Conservation (phyloP, 2,888 invertebrate genomes). For the Eupithecia subumbrata region DNA sequence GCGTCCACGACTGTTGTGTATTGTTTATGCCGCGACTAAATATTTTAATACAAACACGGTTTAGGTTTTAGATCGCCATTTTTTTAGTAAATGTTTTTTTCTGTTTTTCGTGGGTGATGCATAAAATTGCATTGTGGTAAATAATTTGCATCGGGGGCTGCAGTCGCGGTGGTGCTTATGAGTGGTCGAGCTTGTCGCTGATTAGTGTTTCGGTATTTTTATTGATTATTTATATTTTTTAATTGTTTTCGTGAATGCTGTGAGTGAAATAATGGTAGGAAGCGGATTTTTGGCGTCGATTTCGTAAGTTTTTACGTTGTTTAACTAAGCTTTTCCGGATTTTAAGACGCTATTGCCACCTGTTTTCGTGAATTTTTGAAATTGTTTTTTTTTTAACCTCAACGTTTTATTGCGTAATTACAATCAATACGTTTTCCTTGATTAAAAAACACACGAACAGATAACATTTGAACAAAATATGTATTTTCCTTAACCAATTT, state of each 20-base stretch:
- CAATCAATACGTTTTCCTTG: slow-evolving; percentile 13
- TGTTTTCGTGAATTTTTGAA: slow-evolving; percentile 2
- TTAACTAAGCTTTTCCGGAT: slow-evolving; percentile 16
- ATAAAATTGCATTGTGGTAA: slow-evolving; percentile 72
- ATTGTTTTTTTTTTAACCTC: slow-evolving; percentile 13
- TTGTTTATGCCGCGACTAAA: slow-evolving; percentile 79
- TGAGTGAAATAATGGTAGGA: slow-evolving; percentile 61
- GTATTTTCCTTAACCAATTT: slow-evolving; percentile 8
- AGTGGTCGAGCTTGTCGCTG: slow-evolving; percentile 77
- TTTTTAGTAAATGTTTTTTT: slow-evolving; percentile 30
- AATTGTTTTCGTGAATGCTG: slow-evolving; percentile 52
- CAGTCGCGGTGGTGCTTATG: slow-evolving; percentile 72
- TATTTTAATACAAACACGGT: slow-evolving; percentile 62
- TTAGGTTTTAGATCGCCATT: slow-evolving; percentile 31
- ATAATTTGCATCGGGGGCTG: slow-evolving; percentile 80
- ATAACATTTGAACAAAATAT: slow-evolving; percentile 12
- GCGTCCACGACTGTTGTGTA: slow-evolving; percentile 81
- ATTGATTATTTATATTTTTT: slow-evolving; percentile 61
- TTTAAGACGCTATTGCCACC: slow-evolving; percentile 7
- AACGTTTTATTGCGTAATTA: not conserved
- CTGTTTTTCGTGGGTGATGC: slow-evolving; percentile 61
- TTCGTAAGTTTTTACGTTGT: slow-evolving; percentile 48
- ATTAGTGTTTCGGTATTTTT: slow-evolving; percentile 68
- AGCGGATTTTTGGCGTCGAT: slow-evolving; percentile 47
- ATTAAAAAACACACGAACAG: slow-evolving; percentile 16